phyloP scores from a whole-genome alignment of 2,888 invertebrate species.

The Drosophila paucipuncta region DNA sequence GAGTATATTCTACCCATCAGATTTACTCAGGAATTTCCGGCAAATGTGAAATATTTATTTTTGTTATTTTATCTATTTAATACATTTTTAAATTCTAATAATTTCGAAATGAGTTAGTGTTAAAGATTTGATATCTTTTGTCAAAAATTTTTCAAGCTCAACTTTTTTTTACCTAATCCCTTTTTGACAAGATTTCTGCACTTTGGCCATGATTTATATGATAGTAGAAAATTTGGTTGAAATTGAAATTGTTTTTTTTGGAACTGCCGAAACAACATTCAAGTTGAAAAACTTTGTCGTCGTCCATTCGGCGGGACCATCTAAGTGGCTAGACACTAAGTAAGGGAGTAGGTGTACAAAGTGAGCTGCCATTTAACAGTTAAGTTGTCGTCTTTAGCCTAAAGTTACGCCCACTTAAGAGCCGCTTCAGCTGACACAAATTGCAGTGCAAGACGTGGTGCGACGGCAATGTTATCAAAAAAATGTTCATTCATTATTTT shows the following conservation, averaged over 20 bases:
- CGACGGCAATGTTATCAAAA: conserved; percentile 26
- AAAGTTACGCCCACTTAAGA: conserved; percentile 71
- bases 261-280: conserved; percentile 4
- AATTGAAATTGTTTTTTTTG: conserved; percentile 9
- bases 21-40: neutral
- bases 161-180: neutral
- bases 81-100: neutral
- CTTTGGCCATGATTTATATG: conserved; percentile 3
- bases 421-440: conserved; percentile 37
- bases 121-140: neutral
- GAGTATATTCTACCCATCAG: neutral
- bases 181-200: too few species aligned
- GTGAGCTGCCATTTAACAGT: conserved; percentile 42
- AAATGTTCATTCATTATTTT: conserved; percentile 71
- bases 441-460: neutral
- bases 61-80: neutral
- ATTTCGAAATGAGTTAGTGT: neutral
- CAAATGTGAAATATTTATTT: neutral
- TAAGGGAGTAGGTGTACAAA: conserved; percentile 13
- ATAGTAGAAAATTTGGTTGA: neutral
- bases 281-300: conserved; percentile 43
- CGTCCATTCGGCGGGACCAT: conserved; percentile 18
- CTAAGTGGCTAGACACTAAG: conserved; percentile 54
- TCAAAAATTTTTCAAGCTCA: neutral
- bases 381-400: conserved; percentile 48